Percentiles rank a stretch among this genome's conserved stretches.
Evolutionary conservation across 2,113 vertebrate species (phyloP).

Genomic region (Trachemys scripta): DNA sequence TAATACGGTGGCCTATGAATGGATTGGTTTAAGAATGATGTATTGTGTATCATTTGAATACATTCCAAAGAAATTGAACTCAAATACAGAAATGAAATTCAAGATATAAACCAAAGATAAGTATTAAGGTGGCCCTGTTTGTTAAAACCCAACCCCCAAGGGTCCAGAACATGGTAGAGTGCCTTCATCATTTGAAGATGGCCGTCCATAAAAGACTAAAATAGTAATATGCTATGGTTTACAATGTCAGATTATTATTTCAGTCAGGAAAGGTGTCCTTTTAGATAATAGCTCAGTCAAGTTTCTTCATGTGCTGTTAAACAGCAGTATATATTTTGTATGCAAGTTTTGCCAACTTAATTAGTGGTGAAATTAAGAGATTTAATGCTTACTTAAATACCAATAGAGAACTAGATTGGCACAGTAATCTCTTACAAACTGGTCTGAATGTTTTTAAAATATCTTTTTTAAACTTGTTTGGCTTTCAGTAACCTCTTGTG

Average conservation of each 20-base stretch:
- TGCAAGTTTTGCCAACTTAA: neutral
- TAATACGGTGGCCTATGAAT: neutral
- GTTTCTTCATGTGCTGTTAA: constrained; percentile 14
- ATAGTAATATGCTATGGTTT: constrained; percentile 49
- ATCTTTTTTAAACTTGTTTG: neutral
- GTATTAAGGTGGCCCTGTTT: constrained; percentile 11
- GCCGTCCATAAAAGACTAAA: constrained; percentile 46
- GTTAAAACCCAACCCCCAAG: constrained; percentile 8
- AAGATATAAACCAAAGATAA: constrained; percentile 41
- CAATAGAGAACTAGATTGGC: neutral
- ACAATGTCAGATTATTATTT: constrained; percentile 47
- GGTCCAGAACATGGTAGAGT: constrained; percentile 18
- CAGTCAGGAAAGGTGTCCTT: constrained; percentile 61
- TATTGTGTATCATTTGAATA: constrained; percentile 20
- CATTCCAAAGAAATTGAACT: neutral
- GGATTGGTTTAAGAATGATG: neutral
- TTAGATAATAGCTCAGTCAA: constrained; percentile 36
- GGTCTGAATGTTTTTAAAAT: neutral
- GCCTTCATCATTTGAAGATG: constrained; percentile 12
- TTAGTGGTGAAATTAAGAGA: constrained; percentile 30
- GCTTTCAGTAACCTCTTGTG: neutral
- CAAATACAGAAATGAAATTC: neutral
- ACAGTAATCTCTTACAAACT: neutral
- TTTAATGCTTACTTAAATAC: neutral
- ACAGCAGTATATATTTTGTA: neutral